Conservation (phyloP, 2,113 vertebrate genomes). For the Tonatia bakeri region DNA sequence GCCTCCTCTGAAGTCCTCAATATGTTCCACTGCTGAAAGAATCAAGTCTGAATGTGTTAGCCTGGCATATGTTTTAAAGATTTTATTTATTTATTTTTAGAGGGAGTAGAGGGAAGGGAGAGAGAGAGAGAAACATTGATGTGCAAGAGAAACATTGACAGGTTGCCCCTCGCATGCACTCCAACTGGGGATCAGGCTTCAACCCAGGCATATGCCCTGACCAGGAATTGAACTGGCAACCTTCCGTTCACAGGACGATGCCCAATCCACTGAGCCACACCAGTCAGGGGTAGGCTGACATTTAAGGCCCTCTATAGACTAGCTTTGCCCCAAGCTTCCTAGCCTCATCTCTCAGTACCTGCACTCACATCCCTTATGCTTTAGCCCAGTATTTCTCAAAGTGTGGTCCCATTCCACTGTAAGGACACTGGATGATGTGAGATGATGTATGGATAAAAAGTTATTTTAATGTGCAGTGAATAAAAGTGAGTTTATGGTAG, state of each 20-base stretch:
- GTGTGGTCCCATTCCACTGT: background rate
- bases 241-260: no score
- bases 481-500: background rate
- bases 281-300: background rate
- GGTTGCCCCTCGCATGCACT: no score
- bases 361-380: background rate
- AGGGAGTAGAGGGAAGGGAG: no score
- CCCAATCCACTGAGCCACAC: no score
- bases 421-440: background rate
- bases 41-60: background rate
- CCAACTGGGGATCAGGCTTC: no score
- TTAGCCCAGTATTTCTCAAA: background rate
- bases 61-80: no score
- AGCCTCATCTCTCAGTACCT: background rate
- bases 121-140: no score
- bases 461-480: background rate
- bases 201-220: no score
- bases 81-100: no score
- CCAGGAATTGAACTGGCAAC: no score
- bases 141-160: no score
- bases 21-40: background rate
- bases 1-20: background rate
- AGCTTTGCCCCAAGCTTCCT: background rate
- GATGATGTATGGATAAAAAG: background rate
- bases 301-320: background rate